Conservation (phyloP, 2,888 invertebrate species). For the Achlya flavicornis region DNA sequence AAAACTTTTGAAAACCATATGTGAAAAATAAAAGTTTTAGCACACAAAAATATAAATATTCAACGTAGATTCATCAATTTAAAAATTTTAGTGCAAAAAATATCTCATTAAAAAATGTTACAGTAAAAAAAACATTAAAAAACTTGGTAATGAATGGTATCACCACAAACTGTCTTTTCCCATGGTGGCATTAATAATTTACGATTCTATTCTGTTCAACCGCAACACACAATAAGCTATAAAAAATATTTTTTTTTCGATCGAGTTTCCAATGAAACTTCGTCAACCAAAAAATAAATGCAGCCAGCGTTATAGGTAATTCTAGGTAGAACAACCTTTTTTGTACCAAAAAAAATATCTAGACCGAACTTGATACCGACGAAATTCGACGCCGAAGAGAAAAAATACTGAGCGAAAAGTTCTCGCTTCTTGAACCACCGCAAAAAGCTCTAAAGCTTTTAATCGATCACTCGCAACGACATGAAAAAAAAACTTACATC, state of each 20-base stretch:
- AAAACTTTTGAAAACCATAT: not conserved
- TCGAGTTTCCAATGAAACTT: constrained; percentile 12
- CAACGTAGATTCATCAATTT: too few relatives aligned
- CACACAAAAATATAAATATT: not conserved
- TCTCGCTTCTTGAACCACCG: constrained; percentile 39
- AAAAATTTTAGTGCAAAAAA: too few relatives aligned
- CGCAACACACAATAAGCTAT: constrained; percentile 48
- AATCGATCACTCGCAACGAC: constrained; percentile 50
- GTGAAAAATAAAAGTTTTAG: not conserved
- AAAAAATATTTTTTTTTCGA: constrained; percentile 30
- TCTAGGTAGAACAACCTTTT: constrained; percentile 18
- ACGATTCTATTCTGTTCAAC: constrained; percentile 42
- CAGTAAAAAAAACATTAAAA: constrained; percentile 24
- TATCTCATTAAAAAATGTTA: not conserved
- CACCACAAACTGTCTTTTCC: constrained; percentile 30
- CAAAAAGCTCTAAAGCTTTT: constrained; percentile 57
- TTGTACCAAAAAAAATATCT: constrained; percentile 31
- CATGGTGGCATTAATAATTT: constrained; percentile 40
- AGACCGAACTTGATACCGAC: constrained; percentile 33
- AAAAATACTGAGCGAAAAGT: constrained; percentile 47
- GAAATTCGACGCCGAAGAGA: constrained; percentile 43
- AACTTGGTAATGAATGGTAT: constrained; percentile 11
- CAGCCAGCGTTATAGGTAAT: not conserved
- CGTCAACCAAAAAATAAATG: constrained; percentile 12
- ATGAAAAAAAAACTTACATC: constrained; percentile 60